These are phyloP conservation scores for Notoglanidium macrostoma DNA, from an alignment of 2,797 vertebrate genomes.

Conservation along the genomic window DNA sequence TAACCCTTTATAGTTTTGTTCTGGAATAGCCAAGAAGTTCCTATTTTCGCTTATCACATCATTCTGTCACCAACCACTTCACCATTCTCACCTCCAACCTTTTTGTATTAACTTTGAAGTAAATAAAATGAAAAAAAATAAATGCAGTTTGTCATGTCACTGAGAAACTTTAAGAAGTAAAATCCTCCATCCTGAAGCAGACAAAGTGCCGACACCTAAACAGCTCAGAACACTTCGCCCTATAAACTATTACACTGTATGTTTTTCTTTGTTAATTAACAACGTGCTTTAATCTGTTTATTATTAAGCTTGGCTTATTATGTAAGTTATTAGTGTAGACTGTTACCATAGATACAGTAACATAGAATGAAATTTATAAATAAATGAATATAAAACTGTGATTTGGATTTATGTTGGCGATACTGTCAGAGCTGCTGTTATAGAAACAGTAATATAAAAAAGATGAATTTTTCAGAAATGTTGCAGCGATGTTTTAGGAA, in stretches of 20 bases:
- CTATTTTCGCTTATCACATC: background rate
- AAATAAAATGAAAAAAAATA: background rate
- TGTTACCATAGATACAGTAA: background rate
- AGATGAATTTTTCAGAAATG: background rate
- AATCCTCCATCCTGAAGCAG: background rate
- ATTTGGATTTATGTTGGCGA: background rate
- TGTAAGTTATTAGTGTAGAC: background rate
- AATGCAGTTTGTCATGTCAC: background rate
- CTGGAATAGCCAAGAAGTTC: background rate
- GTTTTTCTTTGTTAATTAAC: background rate
- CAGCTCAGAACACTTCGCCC: background rate
- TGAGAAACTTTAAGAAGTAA: background rate
- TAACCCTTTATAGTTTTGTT: background rate
- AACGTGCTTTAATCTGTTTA: background rate
- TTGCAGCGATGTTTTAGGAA: background rate
- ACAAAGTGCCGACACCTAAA: background rate
- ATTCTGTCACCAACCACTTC: background rate
- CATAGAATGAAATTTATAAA: background rate
- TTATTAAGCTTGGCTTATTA: background rate
- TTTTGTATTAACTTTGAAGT: background rate
- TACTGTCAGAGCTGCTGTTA: background rate
- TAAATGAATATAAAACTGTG: background rate
- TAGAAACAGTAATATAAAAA: background rate
- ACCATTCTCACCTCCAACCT: background rate
- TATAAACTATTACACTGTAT: background rate